phyloP scores from a whole-genome alignment of 2,113 vertebrate genomes.

The Xyrauchen texanus region DNA sequence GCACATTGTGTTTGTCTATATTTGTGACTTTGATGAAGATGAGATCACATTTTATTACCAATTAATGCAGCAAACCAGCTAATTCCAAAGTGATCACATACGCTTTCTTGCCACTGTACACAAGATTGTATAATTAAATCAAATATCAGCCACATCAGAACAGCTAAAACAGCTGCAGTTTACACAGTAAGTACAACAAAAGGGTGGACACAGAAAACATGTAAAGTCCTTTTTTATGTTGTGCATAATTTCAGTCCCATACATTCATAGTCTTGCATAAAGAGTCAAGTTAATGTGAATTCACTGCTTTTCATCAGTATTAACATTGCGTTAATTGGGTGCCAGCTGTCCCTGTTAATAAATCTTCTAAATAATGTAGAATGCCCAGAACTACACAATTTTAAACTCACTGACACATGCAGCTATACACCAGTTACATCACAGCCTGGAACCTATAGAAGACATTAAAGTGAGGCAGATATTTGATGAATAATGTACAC shows the following conservation, averaged over 20 bases:
- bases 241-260: background rate
- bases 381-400: background rate
- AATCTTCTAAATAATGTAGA: conserved; percentile 4
- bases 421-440: background rate
- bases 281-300: background rate
- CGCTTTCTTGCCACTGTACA: background rate
- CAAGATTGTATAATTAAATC: background rate
- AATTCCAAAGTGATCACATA: too few relatives aligned
- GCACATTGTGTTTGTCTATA: too few relatives aligned
- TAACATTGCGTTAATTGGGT: background rate
- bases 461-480: conserved; percentile 24
- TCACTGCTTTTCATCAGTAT: background rate
- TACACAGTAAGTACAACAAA: background rate
- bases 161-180: background rate
- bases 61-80: too few relatives aligned
- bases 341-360: background rate
- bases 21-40: too few relatives aligned
- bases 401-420: background rate
- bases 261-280: background rate
- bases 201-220: background rate
- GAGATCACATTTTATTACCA: too few relatives aligned
- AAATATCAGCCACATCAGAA: background rate
- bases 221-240: background rate
- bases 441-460: background rate
- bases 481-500: conserved; percentile 66